Evolutionary conservation across 2,113 vertebrate species (phyloP).

Genomic region (Heliornis fulica): DNA sequence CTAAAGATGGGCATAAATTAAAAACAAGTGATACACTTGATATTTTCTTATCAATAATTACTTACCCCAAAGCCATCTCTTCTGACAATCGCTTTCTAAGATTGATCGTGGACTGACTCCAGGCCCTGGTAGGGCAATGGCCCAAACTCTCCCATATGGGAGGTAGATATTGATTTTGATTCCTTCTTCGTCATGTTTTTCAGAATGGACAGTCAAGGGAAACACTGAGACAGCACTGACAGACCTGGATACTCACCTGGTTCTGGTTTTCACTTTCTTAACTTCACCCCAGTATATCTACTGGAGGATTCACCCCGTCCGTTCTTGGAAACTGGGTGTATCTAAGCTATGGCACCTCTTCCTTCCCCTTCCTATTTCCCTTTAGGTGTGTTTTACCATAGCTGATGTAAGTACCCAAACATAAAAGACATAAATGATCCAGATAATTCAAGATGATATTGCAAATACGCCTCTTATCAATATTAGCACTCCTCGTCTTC

Average conservation of each 20-base stretch:
- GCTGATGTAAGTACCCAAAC: background rate
- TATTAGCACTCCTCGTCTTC: background rate
- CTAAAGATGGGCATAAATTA: background rate
- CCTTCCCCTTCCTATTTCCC: background rate
- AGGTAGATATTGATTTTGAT: background rate
- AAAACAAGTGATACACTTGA: constrained; percentile 6
- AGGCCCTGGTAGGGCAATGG: background rate
- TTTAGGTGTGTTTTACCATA: background rate
- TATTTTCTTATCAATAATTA: constrained; percentile 15
- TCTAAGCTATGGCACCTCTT: background rate
- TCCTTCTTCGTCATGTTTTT: background rate
- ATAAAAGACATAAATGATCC: background rate
- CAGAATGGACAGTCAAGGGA: background rate
- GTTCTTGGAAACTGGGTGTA: background rate
- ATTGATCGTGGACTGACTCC: background rate
- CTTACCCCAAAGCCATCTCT: background rate
- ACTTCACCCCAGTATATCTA: background rate
- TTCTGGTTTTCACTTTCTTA: background rate
- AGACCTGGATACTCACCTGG: background rate
- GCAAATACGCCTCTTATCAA: background rate
- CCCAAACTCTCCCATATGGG: background rate
- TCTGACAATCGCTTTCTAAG: background rate
- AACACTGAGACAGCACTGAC: background rate
- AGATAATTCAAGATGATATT: background rate
- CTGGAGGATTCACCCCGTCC: background rate